Percentiles rank a stretch among this genome's conserved stretches.
Conservation (phyloP, 1,140 invertebrate genomes). For the Leptopilina clavipes region DNA sequence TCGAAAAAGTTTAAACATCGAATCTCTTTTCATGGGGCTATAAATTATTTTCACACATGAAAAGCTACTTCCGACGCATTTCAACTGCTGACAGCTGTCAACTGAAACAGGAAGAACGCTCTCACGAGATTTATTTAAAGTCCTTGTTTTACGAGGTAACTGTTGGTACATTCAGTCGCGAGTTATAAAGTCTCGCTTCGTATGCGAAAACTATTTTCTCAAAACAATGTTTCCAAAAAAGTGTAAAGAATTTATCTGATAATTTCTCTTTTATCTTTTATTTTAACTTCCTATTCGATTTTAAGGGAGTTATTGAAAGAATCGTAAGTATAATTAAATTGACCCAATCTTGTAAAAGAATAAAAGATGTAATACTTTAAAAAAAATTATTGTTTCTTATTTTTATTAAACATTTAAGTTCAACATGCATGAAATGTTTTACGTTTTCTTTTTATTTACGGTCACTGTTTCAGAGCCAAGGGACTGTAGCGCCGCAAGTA, state of each 20-base stretch:
- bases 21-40: conserved; percentile 48
- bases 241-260: background rate
- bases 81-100: conserved; percentile 64
- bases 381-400: background rate
- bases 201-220: conserved; percentile 37
- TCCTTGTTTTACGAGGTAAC: conserved; percentile 33
- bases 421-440: background rate
- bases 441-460: background rate
- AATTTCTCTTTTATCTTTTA: conserved; percentile 2
- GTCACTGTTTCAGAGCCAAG: background rate
- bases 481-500: background rate
- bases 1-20: conserved; percentile 15
- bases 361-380: too few species aligned
- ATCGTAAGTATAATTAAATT: too few species aligned
- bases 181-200: conserved; percentile 40
- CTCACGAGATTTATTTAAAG: conserved; percentile 65
- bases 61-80: conserved; percentile 60
- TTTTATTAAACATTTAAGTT: background rate
- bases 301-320: too few species aligned
- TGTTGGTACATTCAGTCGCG: conserved; percentile 4
- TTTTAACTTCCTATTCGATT: too few species aligned
- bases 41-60: conserved; percentile 65
- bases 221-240: conserved; percentile 21
- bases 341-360: too few species aligned
- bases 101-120: conserved; percentile 59